Evolutionary conservation across 2,888 invertebrate species (phyloP).

Genomic region (Dastarcus helophoroides): DNA sequence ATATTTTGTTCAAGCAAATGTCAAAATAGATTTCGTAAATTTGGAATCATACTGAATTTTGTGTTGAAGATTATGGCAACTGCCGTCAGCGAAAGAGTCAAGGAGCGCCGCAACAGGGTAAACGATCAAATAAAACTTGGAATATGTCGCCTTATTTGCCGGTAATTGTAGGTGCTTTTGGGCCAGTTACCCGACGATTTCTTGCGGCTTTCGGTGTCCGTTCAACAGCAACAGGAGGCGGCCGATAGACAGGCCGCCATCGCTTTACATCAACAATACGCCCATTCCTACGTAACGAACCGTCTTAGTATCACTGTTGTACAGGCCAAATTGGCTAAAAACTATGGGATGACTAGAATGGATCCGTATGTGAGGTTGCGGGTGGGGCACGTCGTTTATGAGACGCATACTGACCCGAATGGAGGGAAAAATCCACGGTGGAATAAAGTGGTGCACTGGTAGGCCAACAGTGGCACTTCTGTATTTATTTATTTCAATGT

Average conservation of each 20-base stretch:
- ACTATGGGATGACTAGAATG: conserved; percentile 92
- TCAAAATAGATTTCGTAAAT: too few relatives aligned
- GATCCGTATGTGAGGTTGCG: conserved; percentile 90
- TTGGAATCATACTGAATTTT: too few relatives aligned
- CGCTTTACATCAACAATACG: conserved; percentile 56
- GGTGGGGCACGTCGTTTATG: conserved; percentile 89
- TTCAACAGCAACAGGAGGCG: conserved; percentile 57
- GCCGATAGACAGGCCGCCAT: conserved; percentile 69
- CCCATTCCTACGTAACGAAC: conserved; percentile 45
- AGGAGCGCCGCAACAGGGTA: conserved; percentile 32
- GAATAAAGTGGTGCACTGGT: conserved; percentile 93
- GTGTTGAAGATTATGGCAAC: too few relatives aligned
- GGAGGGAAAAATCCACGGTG: conserved; percentile 92
- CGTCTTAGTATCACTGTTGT: conserved; percentile 75
- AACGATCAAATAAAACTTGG: conserved; percentile 12
- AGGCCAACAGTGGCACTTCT: too few relatives aligned
- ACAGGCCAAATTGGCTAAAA: conserved; percentile 86
- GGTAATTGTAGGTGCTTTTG: conserved; percentile 51
- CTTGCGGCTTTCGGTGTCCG: conserved; percentile 46
- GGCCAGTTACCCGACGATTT: conserved; percentile 73
- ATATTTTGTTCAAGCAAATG: too few relatives aligned
- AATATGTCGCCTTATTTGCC: conserved; percentile 1
- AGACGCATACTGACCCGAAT: conserved; percentile 89
- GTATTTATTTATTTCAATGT: too few relatives aligned
- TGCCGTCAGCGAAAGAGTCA: conserved; percentile 33